Percentiles rank a stretch among this genome's conserved stretches.
phyloP scores from a whole-genome alignment of 2,797 vertebrate genomes.

The Pteropus rufus region DNA sequence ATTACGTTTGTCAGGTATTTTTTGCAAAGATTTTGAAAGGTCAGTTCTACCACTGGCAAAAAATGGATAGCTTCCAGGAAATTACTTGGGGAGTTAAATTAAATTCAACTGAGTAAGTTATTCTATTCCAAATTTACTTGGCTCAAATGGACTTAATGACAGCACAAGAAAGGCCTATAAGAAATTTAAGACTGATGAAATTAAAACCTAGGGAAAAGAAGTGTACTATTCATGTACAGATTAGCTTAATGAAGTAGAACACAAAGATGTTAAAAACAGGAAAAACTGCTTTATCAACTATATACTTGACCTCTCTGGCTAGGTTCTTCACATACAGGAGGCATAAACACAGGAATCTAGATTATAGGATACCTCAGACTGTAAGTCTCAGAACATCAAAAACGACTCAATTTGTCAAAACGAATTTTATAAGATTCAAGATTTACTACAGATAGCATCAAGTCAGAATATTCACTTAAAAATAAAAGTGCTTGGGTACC shows the following conservation, averaged over 20 bases:
- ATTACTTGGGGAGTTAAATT: neutral
- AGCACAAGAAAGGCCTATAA: neutral
- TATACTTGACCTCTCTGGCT: neutral
- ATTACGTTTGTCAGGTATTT: neutral
- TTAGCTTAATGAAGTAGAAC: neutral
- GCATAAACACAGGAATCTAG: neutral
- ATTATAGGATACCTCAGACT: neutral
- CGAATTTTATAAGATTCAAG: neutral
- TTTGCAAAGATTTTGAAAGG: constrained; percentile 13
- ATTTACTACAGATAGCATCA: neutral
- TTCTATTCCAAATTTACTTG: neutral
- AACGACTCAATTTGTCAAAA: neutral
- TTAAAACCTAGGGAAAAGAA: constrained; percentile 15
- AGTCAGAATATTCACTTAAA: neutral
- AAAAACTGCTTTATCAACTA: neutral
- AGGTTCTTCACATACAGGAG: neutral
- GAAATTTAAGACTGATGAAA: neutral
- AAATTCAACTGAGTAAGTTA: constrained; percentile 28
- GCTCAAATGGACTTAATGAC: neutral
- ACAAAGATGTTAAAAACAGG: constrained; percentile 40
- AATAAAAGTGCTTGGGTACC: neutral
- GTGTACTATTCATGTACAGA: neutral
- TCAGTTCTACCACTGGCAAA: constrained; percentile 10
- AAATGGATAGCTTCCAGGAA: neutral
- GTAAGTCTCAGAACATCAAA: constrained; percentile 28